A percentile compares a stretch with the other conserved stretches of the same genome.
Conservation (phyloP, 2,888 invertebrate species). For the Clanis bilineata region DNA sequence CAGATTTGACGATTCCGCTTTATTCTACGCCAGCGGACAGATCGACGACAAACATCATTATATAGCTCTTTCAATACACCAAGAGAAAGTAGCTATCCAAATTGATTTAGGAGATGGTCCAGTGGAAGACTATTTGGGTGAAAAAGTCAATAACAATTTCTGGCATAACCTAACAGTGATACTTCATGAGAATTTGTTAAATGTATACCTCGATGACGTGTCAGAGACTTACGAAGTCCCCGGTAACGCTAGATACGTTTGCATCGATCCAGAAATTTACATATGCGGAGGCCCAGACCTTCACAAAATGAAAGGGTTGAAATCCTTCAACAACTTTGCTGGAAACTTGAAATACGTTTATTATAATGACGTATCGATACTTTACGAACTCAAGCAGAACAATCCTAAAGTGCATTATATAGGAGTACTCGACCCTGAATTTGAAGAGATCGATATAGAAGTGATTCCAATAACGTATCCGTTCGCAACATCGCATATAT, state of each 20-base stretch:
- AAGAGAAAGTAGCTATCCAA: conserved; percentile 92
- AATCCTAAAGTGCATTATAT: conserved; percentile 93
- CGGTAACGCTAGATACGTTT: conserved; percentile 85
- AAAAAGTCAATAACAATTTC: conserved; percentile 86
- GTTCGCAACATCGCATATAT: conserved; percentile 94
- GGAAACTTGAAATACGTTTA: conserved; percentile 96
- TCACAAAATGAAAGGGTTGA: conserved; percentile 90
- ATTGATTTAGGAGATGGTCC: conserved; percentile 93
- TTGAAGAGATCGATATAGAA: conserved; percentile 91
- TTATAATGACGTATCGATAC: conserved; percentile 95
- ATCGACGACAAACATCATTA: conserved; percentile 94
- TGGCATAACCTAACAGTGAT: conserved; percentile 96
- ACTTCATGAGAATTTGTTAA: conserved; percentile 88
- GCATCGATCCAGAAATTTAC: conserved; percentile 97
- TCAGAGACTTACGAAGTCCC: conserved; percentile 87
- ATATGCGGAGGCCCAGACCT: conserved; percentile 94
- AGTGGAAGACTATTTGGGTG: conserved; percentile 85
- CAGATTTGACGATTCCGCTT: conserved; percentile 93
- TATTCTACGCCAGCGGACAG: conserved; percentile 96
- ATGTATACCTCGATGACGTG: conserved; percentile 89
- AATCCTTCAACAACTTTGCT: conserved; percentile 92
- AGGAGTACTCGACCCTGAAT: conserved; percentile 90
- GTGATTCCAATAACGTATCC: conserved; percentile 96
- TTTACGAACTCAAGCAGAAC: conserved; percentile 92
- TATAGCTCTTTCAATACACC: conserved; percentile 92